Conservation (phyloP, 2,888 invertebrate species). For the Matsumyia berberina region DNA sequence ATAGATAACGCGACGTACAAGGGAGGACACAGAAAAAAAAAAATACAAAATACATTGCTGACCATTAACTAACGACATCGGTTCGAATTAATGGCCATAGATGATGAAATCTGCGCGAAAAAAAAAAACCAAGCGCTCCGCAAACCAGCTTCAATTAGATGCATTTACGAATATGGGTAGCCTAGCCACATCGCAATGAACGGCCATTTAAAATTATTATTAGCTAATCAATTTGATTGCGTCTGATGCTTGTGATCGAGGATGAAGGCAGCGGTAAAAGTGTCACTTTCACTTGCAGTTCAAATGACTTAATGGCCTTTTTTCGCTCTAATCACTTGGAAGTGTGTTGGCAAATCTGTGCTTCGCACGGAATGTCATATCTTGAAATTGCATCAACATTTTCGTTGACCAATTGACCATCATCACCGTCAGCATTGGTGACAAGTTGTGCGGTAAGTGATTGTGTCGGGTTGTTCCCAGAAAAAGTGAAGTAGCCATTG, state of each 20-base stretch:
- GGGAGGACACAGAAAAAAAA: constrained; percentile 13
- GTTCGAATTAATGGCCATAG: constrained; percentile 36
- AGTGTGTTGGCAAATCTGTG: constrained; percentile 33
- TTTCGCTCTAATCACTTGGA: constrained; percentile 27
- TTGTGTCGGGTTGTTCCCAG: no score
- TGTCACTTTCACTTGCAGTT: constrained; percentile 65
- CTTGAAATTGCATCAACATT: constrained; percentile 14
- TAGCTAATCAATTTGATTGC: constrained; percentile 68
- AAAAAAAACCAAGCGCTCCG: constrained; percentile 6
- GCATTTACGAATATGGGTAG: constrained; percentile 59
- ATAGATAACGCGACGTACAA: constrained; percentile 19
- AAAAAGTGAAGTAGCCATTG: no score
- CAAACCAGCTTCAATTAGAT: constrained; percentile 61
- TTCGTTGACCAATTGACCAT: constrained; percentile 25
- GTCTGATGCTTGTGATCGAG: constrained; percentile 24
- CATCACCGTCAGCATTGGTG: constrained; percentile 17
- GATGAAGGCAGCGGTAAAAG: constrained; percentile 17
- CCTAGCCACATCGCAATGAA: constrained; percentile 52
- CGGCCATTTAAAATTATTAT: constrained; percentile 56
- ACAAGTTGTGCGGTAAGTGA: neutral
- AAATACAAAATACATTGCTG: neutral
- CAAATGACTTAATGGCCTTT: constrained; percentile 44
- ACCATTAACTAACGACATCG: constrained; percentile 50
- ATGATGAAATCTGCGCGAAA: constrained; percentile 60
- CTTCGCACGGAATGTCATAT: constrained; percentile 43